phyloP scores from a whole-genome alignment of 2,797 vertebrate species.

The Gambelia wislizenii region DNA sequence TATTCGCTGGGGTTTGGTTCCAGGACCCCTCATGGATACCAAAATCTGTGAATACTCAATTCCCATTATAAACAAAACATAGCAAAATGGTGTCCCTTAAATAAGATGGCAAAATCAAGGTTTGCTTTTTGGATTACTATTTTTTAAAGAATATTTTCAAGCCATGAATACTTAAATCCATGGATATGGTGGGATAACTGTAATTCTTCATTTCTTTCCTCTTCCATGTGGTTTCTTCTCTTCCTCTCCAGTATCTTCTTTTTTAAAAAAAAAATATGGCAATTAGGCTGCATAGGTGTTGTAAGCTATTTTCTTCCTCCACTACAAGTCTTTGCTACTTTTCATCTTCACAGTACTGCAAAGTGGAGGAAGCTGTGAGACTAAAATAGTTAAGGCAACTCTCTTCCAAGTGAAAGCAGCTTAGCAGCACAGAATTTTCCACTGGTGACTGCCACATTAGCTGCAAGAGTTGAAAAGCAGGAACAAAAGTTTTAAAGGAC shows the following conservation, averaged over 20 bases:
- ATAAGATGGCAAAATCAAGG: too few relatives aligned
- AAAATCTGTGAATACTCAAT: too few relatives aligned
- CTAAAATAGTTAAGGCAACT: conserved; percentile 51
- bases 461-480: conserved; percentile 2
- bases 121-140: too few relatives aligned
- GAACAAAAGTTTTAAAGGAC: conserved; percentile 25
- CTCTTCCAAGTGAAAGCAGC: conserved; percentile 50
- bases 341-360: conserved; percentile 16
- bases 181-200: too few relatives aligned
- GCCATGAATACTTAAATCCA: too few relatives aligned
- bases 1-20: too few relatives aligned
- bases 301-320: conserved; percentile 19
- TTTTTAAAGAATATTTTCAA: too few relatives aligned
- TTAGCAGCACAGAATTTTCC: conserved; percentile 47
- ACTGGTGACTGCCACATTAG: conserved; percentile 2
- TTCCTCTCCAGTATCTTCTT: neutral
- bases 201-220: neutral
- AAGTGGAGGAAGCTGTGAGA: conserved; percentile 21
- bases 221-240: neutral
- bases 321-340: conserved; percentile 38
- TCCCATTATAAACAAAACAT: too few relatives aligned
- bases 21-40: too few relatives aligned
- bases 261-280: neutral
- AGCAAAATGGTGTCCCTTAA: too few relatives aligned
- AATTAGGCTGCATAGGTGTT: neutral